These are phyloP conservation scores for Hippocampus barbouri DNA, from an alignment of 2,113 vertebrate species.

Conservation along the genomic window DNA sequence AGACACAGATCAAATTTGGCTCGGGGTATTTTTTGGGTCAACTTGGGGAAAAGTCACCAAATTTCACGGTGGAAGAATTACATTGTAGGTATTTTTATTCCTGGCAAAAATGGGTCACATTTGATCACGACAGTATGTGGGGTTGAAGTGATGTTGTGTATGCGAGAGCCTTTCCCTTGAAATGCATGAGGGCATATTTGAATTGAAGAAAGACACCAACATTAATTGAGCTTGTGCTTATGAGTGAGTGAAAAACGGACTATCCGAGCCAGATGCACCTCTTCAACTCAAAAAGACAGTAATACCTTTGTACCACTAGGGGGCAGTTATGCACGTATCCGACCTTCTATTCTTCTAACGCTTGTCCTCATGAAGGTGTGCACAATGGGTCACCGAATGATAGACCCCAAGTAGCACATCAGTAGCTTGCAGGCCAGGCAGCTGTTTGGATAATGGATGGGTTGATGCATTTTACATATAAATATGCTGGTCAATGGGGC, in stretches of 20 bases:
- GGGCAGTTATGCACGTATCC: background rate
- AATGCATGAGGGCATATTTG: too few relatives aligned
- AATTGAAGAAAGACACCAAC: too few relatives aligned
- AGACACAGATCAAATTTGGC: too few relatives aligned
- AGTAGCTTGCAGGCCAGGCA: background rate
- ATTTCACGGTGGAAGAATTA: background rate
- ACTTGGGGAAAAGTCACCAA: background rate
- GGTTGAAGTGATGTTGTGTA: background rate
- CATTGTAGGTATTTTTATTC: background rate
- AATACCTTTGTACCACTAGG: background rate
- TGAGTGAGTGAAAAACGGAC: too few relatives aligned
- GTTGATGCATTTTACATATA: too few relatives aligned
- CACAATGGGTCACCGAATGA: too few relatives aligned
- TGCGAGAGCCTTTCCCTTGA: too few relatives aligned
- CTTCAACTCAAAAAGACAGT: background rate
- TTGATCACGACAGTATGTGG: too few relatives aligned
- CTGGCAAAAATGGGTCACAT: background rate
- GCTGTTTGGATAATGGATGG: too few relatives aligned
- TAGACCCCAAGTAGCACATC: background rate
- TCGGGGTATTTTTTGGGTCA: background rate
- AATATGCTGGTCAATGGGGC: too few relatives aligned
- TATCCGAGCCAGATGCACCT: too few relatives aligned
- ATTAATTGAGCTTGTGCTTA: too few relatives aligned
- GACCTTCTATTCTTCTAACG: background rate
- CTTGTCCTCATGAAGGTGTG: background rate